Evolutionary conservation across 2,113 vertebrate species (phyloP).

Genomic region (Phylloscopus trochilus): DNA sequence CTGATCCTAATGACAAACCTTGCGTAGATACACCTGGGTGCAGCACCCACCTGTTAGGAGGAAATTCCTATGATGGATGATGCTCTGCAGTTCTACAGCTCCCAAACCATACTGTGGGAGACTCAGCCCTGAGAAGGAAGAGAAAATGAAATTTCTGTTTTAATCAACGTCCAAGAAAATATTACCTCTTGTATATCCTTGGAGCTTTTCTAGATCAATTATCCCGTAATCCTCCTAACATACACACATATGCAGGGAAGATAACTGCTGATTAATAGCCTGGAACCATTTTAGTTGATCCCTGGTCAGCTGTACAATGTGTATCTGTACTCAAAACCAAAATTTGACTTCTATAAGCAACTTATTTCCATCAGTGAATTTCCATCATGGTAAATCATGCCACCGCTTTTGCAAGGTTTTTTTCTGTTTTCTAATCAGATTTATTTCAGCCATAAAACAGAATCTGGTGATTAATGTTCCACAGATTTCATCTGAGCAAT

Average conservation of each 20-base stretch:
- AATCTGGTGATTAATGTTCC: neutral
- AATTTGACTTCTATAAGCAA: neutral
- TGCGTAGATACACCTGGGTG: fast-evolving
- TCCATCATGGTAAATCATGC: neutral
- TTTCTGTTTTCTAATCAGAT: neutral
- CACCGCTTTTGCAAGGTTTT: neutral
- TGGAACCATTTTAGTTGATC: neutral
- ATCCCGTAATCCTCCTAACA: neutral
- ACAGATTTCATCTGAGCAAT: neutral
- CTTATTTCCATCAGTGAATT: neutral
- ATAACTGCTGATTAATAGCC: neutral
- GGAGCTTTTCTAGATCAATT: neutral
- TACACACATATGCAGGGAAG: neutral
- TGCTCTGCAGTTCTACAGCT: neutral
- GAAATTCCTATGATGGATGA: neutral
- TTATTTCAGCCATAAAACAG: neutral
- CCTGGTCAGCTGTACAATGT: neutral
- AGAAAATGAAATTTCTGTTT: neutral
- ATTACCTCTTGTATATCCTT: neutral
- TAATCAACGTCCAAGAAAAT: neutral
- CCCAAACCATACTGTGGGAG: neutral
- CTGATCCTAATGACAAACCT: neutral
- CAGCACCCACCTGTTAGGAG: neutral
- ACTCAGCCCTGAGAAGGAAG: neutral
- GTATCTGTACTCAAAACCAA: neutral